These are phyloP conservation scores for Abrostola tripartita DNA, from an alignment of 2,888 invertebrate species.

Conservation along the genomic window DNA sequence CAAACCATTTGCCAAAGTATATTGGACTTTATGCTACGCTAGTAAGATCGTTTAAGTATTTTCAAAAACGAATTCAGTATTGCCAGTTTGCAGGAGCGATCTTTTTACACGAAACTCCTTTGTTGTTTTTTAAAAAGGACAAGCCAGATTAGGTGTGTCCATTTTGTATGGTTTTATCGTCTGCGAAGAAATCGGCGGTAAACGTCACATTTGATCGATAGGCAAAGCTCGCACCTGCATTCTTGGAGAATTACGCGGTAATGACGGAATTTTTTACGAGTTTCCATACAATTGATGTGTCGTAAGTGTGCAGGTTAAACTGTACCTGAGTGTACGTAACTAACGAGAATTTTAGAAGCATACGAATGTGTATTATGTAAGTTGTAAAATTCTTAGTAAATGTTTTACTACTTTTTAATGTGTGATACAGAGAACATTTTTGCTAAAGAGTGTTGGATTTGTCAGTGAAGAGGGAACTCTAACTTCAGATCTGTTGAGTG, in stretches of 20 bases:
- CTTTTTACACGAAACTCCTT: conserved; percentile 72
- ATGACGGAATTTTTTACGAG: conserved; percentile 38
- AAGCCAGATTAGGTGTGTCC: conserved; percentile 84
- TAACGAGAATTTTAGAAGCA: too few relatives aligned
- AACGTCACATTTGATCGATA: conserved; percentile 85
- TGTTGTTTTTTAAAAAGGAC: conserved; percentile 80
- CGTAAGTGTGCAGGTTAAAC: conserved; percentile 2
- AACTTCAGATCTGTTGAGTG: too few relatives aligned
- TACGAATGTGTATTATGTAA: too few relatives aligned
- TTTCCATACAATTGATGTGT: conserved; percentile 6
- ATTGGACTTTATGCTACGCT: neutral
- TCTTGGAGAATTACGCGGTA: conserved; percentile 55
- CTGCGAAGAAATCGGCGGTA: conserved; percentile 68
- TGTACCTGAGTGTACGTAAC: neutral
- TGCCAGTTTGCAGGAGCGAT: conserved; percentile 59
- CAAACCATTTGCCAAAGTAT: conserved; percentile 11
- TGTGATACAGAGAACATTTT: too few relatives aligned
- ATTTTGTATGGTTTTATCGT: conserved; percentile 79
- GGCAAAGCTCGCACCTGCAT: conserved; percentile 74
- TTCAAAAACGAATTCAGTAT: neutral
- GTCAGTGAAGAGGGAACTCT: too few relatives aligned
- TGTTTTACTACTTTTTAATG: too few relatives aligned
- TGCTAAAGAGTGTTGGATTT: too few relatives aligned
- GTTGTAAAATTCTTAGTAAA: too few relatives aligned
- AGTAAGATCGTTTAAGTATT: conserved; percentile 18